These are phyloP conservation scores for Manis crassicaudata DNA, from an alignment of 2,797 vertebrate species.

Conservation along the genomic window DNA sequence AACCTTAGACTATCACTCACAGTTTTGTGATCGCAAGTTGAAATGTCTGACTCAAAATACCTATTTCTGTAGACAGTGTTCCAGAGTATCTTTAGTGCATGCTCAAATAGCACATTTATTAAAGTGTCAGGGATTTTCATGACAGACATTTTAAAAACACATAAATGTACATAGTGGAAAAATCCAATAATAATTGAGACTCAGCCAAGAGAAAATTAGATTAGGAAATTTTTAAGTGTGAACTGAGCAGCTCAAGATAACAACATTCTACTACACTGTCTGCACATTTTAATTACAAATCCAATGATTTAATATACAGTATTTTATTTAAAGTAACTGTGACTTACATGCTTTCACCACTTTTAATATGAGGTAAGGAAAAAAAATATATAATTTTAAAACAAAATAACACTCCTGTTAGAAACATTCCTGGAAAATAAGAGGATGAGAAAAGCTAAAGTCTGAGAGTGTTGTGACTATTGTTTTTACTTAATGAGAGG, in stretches of 20 bases:
- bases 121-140: background rate
- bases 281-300: slow-evolving; percentile 42
- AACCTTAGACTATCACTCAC: background rate
- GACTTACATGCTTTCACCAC: background rate
- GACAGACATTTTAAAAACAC: slow-evolving; percentile 33
- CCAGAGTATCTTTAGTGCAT: background rate
- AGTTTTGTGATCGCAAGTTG: background rate
- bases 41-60: background rate
- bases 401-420: background rate
- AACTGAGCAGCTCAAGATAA: slow-evolving; percentile 13
- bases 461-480: background rate
- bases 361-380: slow-evolving; percentile 17
- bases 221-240: slow-evolving; percentile 56
- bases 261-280: background rate
- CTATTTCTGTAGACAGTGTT: background rate
- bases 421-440: background rate
- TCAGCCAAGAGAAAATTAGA: slow-evolving; percentile 62
- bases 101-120: slow-evolving; percentile 14
- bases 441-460: background rate
- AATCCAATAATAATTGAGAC: slow-evolving; percentile 9
- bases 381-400: slow-evolving; percentile 18
- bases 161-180: slow-evolving; percentile 18
- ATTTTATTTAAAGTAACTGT: slow-evolving; percentile 44
- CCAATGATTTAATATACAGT: slow-evolving; percentile 33
- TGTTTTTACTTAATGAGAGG: background rate